phyloP scores from a whole-genome alignment of 2,888 invertebrate genomes.

The Caenorhabditis virilis region DNA sequence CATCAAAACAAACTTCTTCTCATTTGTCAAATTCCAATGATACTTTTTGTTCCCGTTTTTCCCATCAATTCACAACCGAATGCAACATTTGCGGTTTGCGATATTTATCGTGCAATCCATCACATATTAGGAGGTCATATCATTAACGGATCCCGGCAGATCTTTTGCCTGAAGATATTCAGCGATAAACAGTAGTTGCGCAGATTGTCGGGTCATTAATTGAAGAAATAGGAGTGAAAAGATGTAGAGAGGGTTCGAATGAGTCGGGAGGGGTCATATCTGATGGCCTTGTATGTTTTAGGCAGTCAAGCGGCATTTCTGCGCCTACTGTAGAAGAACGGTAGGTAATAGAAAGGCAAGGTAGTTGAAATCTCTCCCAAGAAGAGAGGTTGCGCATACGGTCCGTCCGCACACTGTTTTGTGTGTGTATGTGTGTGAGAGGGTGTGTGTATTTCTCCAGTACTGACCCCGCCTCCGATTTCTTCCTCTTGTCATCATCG shows the following conservation, averaged over 20 bases:
- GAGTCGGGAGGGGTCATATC: constrained; percentile 32
- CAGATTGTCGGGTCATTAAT: constrained; percentile 24
- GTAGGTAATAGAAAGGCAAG: constrained; percentile 12
- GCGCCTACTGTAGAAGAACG: constrained; percentile 17
- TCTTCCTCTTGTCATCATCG: background rate
- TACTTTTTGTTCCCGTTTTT: too few species aligned
- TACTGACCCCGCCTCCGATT: background rate
- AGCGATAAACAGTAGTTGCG: constrained; percentile 18
- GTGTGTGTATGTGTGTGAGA: background rate
- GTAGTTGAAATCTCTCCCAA: too few species aligned
- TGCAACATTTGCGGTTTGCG: constrained; percentile 37
- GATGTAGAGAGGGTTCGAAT: constrained; percentile 2
- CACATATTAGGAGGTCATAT: constrained; percentile 26
- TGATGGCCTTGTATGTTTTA: constrained; percentile 45
- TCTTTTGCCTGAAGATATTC: constrained; percentile 20
- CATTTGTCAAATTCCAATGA: too few species aligned
- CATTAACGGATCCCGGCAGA: constrained; percentile 23
- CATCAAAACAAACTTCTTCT: too few species aligned
- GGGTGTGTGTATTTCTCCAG: background rate
- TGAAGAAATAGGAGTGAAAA: constrained; percentile 5
- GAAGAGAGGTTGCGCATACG: too few species aligned
- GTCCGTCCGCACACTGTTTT: background rate
- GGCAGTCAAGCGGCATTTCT: constrained; percentile 23
- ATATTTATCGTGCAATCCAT: constrained; percentile 29
- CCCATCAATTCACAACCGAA: too few species aligned